These are phyloP conservation scores for Eremobia ochroleuca DNA, from an alignment of 2,888 invertebrate genomes.

Conservation along the genomic window DNA sequence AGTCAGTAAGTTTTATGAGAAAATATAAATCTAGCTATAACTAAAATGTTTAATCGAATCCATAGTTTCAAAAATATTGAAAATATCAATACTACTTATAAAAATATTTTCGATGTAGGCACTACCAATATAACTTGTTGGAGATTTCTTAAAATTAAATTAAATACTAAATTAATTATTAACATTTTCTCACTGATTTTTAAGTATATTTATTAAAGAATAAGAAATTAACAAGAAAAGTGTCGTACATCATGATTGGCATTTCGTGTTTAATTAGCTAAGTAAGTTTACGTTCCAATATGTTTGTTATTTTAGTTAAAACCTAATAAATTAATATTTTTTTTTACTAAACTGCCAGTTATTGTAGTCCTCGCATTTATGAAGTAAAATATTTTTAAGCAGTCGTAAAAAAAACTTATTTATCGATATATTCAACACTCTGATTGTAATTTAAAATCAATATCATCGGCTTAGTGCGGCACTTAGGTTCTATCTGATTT, in stretches of 20 bases:
- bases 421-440: slow-evolving; percentile 9
- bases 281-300: slow-evolving; percentile 80
- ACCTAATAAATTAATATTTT: slow-evolving; percentile 72
- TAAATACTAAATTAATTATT: slow-evolving; percentile 45
- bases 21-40: slow-evolving; percentile 62
- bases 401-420: slow-evolving; percentile 44
- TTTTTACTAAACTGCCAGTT: slow-evolving; percentile 82
- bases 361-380: slow-evolving; percentile 88
- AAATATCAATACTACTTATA: slow-evolving; percentile 50
- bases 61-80: slow-evolving; percentile 59
- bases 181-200: slow-evolving; percentile 74
- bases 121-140: slow-evolving; percentile 44
- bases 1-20: slow-evolving; percentile 85
- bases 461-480: slow-evolving; percentile 6
- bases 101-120: slow-evolving; percentile 50
- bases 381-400: slow-evolving; percentile 68
- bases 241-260: slow-evolving; percentile 89
- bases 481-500: background rate
- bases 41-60: slow-evolving; percentile 65
- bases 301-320: slow-evolving; percentile 73
- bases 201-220: slow-evolving; percentile 76
- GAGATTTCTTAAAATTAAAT: slow-evolving; percentile 30
- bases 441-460: slow-evolving; percentile 12
- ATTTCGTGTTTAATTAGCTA: slow-evolving; percentile 82
- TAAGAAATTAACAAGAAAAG: slow-evolving; percentile 68